phyloP scores from a whole-genome alignment of 2,888 invertebrate genomes.

The Plagiodera versicolora region DNA sequence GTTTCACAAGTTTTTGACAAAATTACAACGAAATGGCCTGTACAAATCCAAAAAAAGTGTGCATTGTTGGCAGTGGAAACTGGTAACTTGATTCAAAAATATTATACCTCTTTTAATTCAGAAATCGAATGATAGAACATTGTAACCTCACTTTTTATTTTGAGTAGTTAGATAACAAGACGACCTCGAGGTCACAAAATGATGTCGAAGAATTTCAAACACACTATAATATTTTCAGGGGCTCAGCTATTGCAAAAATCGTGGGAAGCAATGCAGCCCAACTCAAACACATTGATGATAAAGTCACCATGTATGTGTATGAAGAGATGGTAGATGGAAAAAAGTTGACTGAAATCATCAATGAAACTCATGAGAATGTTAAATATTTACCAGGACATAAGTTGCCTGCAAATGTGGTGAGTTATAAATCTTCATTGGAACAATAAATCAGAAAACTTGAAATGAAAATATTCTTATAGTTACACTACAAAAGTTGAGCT shows the following conservation, averaged over 20 bases:
- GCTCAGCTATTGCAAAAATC: conserved; percentile 98
- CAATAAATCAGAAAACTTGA: not conserved
- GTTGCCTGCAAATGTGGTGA: conserved; percentile 92
- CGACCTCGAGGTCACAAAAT: conserved; percentile 21
- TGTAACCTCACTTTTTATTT: conserved; percentile 29
- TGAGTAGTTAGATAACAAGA: conserved; percentile 28
- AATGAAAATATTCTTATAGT: too few relatives aligned
- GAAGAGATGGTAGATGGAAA: conserved; percentile 92
- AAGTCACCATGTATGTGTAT: conserved; percentile 95
- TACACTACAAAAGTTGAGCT: too few relatives aligned
- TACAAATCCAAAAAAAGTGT: conserved; percentile 72
- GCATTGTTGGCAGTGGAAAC: conserved; percentile 88
- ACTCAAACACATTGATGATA: conserved; percentile 79
- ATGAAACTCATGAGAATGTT: conserved; percentile 95
- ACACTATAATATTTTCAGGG: conserved; percentile 63
- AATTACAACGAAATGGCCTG: conserved; percentile 46
- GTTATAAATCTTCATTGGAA: conserved; percentile 56
- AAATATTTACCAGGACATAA: conserved; percentile 97
- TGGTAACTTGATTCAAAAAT: conserved; percentile 64
- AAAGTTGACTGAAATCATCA: conserved; percentile 97
- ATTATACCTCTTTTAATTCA: conserved; percentile 15
- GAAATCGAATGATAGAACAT: conserved; percentile 4
- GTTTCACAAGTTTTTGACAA: not conserved
- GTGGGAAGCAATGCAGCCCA: conserved; percentile 86
- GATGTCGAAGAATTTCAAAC: not conserved